Base-by-base conservation (phyloP, 2,797 vertebrate genomes). In the Rhinogobio ventralis region DNA sequence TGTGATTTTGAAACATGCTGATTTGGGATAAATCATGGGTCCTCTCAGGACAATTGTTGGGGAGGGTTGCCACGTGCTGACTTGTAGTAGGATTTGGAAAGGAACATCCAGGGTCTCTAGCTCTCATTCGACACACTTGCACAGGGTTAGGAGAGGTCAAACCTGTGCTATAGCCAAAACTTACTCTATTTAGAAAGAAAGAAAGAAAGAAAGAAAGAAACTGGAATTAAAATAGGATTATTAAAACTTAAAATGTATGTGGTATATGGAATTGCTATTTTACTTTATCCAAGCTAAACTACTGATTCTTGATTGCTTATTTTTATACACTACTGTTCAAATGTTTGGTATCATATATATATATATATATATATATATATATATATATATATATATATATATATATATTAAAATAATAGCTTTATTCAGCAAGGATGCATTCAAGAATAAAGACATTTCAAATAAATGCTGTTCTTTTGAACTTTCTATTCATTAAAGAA, bases 1-100 rank as follows among this genome's bases (percentile, higher is more conserved):
- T 68, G 49, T 53, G 87, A 87, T 89, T 89, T 88, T 89, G 89
- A 89, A 89, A 88, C 28, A 79, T 62, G 25, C 67, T 66, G 84
- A 83, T 84, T 87, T 79, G 73, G 46, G 73, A 79, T 78, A n/a
- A 76, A 86, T 81, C 82, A 36, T 67, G 30, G 75, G 62, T 69
- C 42, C 80, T 87, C 85, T 80, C 68, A 66, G 78, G 85, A 71
- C 81, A 53, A n/a, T 57, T 64, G 55, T 51, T 74, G 80, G 78
- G 83, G 71, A 79, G 64, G 66, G 49, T 46, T 83, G 85, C 78
- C 86, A 88, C 82, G 69, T 25, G 85, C 84, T 74, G 55, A 87
- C 55, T 20, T 45, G 42, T 30, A 81, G 85, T 73, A 46, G 39
- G 55, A 69, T 74, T 83, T 80, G 82, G 46, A 74, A 69, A 81